Percentiles rank a stretch among this genome's conserved stretches.
Evolutionary conservation across 2,888 invertebrate genomes (phyloP).

Genomic region (Euzetes globulus): DNA sequence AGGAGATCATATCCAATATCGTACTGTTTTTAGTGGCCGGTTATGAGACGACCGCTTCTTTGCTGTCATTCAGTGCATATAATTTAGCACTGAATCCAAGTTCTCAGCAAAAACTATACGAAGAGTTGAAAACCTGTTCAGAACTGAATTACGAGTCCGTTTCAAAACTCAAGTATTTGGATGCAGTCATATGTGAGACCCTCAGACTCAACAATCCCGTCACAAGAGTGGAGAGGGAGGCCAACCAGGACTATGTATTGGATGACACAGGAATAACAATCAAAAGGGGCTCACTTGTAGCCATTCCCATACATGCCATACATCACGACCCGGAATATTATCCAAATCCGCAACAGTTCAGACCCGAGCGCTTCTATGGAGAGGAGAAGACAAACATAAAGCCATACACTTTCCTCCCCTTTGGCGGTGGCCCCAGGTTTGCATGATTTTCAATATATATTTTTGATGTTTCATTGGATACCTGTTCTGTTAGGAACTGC

Average conservation of each 20-base stretch:
- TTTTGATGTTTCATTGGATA: neutral
- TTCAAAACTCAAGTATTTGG: conserved; percentile 28
- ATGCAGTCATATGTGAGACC: conserved; percentile 37
- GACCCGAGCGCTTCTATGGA: conserved; percentile 51
- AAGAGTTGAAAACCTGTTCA: neutral
- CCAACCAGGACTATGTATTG: conserved; percentile 13
- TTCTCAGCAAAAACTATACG: neutral
- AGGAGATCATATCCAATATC: neutral
- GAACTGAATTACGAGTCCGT: conserved; percentile 10
- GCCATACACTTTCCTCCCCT: conserved; percentile 39
- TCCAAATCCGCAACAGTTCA: conserved; percentile 55
- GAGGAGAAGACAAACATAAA: conserved; percentile 37
- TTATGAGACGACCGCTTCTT: conserved; percentile 16
- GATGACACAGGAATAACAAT: neutral
- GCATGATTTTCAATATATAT: neutral
- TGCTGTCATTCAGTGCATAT: neutral
- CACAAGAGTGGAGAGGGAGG: neutral
- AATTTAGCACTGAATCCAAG: conserved; percentile 18
- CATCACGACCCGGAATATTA: conserved; percentile 57
- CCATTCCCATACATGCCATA: conserved; percentile 55
- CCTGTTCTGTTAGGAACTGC: conserved; percentile 35
- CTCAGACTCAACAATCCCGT: conserved; percentile 34
- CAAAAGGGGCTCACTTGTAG: conserved; percentile 47
- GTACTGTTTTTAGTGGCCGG: conserved; percentile 11
- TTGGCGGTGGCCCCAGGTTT: conserved; percentile 40